phyloP scores from a whole-genome alignment of 2,888 invertebrate species.

The Papilio elwesi region DNA sequence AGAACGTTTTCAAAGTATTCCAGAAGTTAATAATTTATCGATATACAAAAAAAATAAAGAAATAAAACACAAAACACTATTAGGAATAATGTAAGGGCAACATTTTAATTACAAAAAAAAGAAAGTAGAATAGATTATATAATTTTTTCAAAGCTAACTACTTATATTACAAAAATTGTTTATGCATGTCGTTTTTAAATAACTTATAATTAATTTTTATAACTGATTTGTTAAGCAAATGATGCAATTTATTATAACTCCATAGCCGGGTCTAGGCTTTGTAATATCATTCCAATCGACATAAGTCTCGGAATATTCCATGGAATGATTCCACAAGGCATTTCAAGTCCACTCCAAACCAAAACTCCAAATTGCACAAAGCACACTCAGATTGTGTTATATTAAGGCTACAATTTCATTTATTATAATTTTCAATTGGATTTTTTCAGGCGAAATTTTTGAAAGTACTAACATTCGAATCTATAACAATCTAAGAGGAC shows the following conservation, averaged over 20 bases:
- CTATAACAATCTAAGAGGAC: slow-evolving; percentile 3
- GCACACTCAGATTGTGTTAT: not conserved
- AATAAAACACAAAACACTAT: slow-evolving; percentile 29
- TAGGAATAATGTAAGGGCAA: slow-evolving; percentile 35
- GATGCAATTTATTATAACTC: slow-evolving; percentile 33
- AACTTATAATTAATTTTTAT: slow-evolving; percentile 61
- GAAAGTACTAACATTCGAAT: slow-evolving; percentile 2
- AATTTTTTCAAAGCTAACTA: slow-evolving; percentile 76
- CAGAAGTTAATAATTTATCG: not conserved
- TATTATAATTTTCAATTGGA: not conserved
- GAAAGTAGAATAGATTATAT: slow-evolving; percentile 53
- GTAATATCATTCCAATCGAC: too few relatives aligned
- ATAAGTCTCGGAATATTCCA: too few relatives aligned
- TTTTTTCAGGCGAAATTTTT: not conserved
- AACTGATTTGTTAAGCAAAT: slow-evolving; percentile 53
- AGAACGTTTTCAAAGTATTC: not conserved
- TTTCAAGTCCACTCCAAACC: not conserved
- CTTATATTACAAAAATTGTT: slow-evolving; percentile 76
- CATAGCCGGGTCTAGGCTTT: slow-evolving; percentile 25
- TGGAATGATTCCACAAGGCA: too few relatives aligned
- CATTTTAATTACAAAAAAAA: slow-evolving; percentile 44
- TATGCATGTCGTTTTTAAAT: slow-evolving; percentile 74
- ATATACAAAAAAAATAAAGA: not conserved
- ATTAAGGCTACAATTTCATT: not conserved
- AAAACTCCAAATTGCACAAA: not conserved